A percentile compares a stretch with the other conserved stretches of the same genome.
Conservation (phyloP, 2,113 vertebrate genomes). For the Ophthalmolycus amberensis region DNA sequence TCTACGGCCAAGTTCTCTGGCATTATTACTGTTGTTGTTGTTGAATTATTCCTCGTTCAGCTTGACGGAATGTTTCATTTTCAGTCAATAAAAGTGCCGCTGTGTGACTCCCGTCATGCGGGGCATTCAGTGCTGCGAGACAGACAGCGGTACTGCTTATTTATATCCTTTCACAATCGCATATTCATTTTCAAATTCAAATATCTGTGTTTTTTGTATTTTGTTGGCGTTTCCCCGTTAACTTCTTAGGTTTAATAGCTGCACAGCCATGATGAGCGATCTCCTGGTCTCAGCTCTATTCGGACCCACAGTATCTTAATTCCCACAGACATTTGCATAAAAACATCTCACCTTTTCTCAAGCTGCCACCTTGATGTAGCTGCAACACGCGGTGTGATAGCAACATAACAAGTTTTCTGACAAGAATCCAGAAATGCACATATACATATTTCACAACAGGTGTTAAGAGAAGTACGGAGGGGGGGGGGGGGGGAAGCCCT, state of each 20-base stretch:
- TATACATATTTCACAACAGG: constrained; percentile 79
- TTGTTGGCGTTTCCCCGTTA: neutral
- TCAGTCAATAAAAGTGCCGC: neutral
- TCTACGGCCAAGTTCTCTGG: too few relatives aligned
- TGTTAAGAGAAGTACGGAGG: constrained; percentile 55
- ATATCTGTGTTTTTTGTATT: neutral
- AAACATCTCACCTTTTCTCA: constrained; percentile 72
- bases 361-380: constrained; percentile 75
- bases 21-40: neutral
- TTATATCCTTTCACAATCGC: neutral
- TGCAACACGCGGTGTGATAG: constrained; percentile 71
- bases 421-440: constrained; percentile 73
- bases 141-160: neutral
- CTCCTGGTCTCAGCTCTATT: constrained; percentile 25
- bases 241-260: constrained; percentile 5
- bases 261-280: constrained; percentile 13
- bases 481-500: constrained; percentile 18
- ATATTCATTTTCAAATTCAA: neutral
- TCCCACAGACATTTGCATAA: constrained; percentile 66
- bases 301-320: constrained; percentile 33
- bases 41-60: neutral
- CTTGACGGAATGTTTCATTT: neutral
- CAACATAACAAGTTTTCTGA: constrained; percentile 78
- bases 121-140: neutral
- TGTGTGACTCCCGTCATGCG: neutral